Evolutionary conservation across 2,797 vertebrate species (phyloP).

Genomic region (Psittacula derbiana): DNA sequence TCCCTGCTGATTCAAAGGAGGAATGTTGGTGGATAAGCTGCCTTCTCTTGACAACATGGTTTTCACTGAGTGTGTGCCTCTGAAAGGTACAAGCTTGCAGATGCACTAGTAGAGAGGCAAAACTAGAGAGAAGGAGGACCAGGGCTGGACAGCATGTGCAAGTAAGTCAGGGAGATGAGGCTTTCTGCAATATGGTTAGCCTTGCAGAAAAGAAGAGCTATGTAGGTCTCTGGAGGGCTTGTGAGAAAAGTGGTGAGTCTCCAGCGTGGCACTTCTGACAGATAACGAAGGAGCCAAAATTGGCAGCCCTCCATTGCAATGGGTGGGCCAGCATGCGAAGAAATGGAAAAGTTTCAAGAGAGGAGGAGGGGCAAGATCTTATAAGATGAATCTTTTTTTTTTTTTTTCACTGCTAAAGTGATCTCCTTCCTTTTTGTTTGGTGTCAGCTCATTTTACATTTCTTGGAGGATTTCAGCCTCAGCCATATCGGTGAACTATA

Average conservation of each 20-base stretch:
- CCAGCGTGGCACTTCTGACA: background rate
- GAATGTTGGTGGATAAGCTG: background rate
- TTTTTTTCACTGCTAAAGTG: background rate
- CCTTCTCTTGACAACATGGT: background rate
- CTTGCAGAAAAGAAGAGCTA: background rate
- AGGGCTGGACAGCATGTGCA: rapidly evolving
- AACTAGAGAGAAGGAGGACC: background rate
- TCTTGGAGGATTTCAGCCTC: background rate
- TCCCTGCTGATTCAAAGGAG: background rate
- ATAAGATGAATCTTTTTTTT: background rate
- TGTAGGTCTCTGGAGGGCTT: background rate
- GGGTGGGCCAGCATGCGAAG: rapidly evolving
- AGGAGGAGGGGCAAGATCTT: background rate
- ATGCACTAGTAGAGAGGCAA: background rate
- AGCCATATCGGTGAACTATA: background rate
- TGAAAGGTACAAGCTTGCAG: background rate
- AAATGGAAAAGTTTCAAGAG: background rate
- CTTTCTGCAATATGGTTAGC: background rate
- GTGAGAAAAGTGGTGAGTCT: background rate
- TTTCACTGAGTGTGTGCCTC: background rate
- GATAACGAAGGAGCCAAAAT: background rate
- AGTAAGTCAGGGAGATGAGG: background rate
- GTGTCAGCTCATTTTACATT: background rate
- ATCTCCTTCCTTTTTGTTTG: background rate
- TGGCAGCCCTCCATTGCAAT: rapidly evolving